Base-by-base conservation (phyloP, 1,140 invertebrate species). In the Ectropis grisescens region DNA sequence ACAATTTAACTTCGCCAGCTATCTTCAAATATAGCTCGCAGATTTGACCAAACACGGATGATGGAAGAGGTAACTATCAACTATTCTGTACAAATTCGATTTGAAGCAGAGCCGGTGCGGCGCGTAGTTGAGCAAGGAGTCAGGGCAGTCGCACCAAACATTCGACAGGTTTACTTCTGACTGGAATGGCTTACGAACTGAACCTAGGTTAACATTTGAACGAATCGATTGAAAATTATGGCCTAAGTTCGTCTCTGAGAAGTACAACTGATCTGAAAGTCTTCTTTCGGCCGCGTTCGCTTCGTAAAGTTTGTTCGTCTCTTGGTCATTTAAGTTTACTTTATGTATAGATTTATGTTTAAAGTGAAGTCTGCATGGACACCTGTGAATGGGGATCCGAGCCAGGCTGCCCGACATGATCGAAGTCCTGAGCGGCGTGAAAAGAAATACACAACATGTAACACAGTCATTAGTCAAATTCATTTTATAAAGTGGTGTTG, bases 321-420 rank as follows among this genome's bases (percentile, higher is more conserved):
- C n/a, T n/a, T n/a, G n/a, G n/a, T n/a, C n/a, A n/a, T n/a, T 22
- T 4, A 22, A 4, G 19, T 22, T 4, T 22, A 9, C 9, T 9
- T 4, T 22, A 22, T 4, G 19, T 22, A 22, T 22, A 22, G 19
- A 22, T 22, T n/a, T n/a, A n/a, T n/a, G n/a, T n/a, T n/a, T n/a
- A n/a, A n/a, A 9, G 19, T 9, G 9, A n/a, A 10, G 4, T 26
- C 6, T 16, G 10, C 39, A 13, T 32, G 49, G 50, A 59, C 71
- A 83, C 81, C 81, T 83, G 81, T 83, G 81, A 43, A 83, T 82
- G 8, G 81, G 81, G 56, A 83, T 78, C 49, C 78, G 43, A 11
- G 79, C 69, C 41, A 83, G 57, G 41, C 75, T 81, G 47, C 75
- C 78, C 11, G 75, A 75, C 64, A 81, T 80, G 38, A 80, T 71